Evolutionary conservation across 2,888 invertebrate species (phyloP).

Genomic region (Eurois occulta): DNA sequence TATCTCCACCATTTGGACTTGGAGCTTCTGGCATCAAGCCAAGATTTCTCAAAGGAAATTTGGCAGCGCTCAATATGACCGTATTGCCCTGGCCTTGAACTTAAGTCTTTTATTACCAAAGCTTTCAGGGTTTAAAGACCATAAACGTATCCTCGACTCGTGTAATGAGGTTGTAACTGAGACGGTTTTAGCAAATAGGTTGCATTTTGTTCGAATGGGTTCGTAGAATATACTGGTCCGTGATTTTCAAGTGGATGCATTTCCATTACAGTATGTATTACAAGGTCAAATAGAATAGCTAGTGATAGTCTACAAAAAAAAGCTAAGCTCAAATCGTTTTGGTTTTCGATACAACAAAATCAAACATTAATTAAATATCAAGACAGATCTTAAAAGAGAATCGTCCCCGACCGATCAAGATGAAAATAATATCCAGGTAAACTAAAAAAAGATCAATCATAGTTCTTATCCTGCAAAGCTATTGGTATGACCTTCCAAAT

Average conservation of each 20-base stretch:
- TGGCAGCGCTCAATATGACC: slow-evolving; percentile 37
- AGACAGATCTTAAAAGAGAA: too few relatives aligned
- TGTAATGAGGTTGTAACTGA: slow-evolving; percentile 23
- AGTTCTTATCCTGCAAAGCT: too few relatives aligned
- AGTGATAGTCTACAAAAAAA: too few relatives aligned
- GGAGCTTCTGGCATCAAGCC: slow-evolving; percentile 43
- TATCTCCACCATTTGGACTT: slow-evolving; percentile 37
- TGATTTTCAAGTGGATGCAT: slow-evolving; percentile 16
- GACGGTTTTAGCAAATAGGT: slow-evolving; percentile 30
- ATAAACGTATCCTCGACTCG: slow-evolving; percentile 15
- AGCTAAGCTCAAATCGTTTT: neutral
- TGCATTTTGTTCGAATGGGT: slow-evolving; percentile 19
- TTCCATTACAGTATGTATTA: neutral
- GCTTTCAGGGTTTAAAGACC: slow-evolving; percentile 49
- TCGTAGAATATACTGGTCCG: slow-evolving; percentile 5
- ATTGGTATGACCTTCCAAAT: too few relatives aligned
- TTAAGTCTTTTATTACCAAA: slow-evolving; percentile 32
- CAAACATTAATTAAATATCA: neutral
- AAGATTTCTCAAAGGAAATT: slow-evolving; percentile 34
- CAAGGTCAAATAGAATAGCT: too few relatives aligned
- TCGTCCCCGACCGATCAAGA: too few relatives aligned
- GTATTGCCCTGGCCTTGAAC: slow-evolving; percentile 40
- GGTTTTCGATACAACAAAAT: neutral
- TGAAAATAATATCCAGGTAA: too few relatives aligned
- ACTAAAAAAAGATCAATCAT: too few relatives aligned